These are phyloP conservation scores for Salpingus planirostris DNA, from an alignment of 2,888 invertebrate species.

Conservation along the genomic window DNA sequence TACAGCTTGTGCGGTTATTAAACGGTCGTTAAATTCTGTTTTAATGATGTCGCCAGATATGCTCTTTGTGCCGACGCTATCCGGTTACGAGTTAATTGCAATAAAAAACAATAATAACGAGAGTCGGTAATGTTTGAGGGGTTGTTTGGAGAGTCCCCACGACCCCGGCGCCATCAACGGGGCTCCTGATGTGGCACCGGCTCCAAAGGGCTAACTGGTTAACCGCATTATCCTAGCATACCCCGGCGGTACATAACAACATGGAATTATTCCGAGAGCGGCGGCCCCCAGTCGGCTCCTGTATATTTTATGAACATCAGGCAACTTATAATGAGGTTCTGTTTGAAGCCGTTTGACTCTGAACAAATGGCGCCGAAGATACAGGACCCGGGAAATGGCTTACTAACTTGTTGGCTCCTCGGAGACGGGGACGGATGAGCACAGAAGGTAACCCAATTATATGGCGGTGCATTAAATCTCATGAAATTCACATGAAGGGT, in stretches of 20 bases:
- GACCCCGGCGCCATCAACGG: constrained; percentile 4
- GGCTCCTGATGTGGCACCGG: no score
- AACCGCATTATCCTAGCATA: constrained; percentile 36
- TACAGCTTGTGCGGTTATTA: no score
- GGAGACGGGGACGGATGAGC: constrained; percentile 29
- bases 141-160: constrained; percentile 2
- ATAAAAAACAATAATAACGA: constrained; percentile 29
- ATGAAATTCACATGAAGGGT: constrained; percentile 40
- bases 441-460: constrained; percentile 37
- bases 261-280: constrained; percentile 29
- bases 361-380: constrained; percentile 28
- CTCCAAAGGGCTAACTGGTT: constrained; percentile 32
- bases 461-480: constrained; percentile 41
- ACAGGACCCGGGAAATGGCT: constrained; percentile 30
- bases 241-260: constrained; percentile 25
- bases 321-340: constrained; percentile 44
- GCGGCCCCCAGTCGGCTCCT: constrained; percentile 27
- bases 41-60: constrained; percentile 13
- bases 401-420: constrained; percentile 36
- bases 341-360: constrained; percentile 40
- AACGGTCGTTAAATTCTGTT: neutral
- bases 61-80: constrained; percentile 34
- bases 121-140: constrained; percentile 16
- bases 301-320: constrained; percentile 45
- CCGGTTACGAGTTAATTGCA: constrained; percentile 32